These are phyloP conservation scores for Corydoras maculifer DNA, from an alignment of 2,113 vertebrate species.

Conservation along the genomic window DNA sequence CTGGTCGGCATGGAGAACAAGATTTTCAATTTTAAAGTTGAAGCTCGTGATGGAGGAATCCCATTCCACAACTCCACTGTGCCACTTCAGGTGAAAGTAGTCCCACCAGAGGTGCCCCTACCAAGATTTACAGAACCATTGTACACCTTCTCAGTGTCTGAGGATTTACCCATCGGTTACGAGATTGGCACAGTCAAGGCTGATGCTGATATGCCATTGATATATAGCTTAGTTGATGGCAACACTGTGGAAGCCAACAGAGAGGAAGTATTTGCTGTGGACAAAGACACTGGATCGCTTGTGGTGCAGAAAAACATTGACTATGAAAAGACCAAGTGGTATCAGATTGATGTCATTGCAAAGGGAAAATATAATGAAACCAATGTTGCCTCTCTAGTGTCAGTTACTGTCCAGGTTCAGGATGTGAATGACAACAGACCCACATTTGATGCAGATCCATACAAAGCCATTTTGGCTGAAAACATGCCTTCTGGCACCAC, in stretches of 20 bases:
- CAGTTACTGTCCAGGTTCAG: constrained; percentile 87
- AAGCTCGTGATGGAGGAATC: constrained; percentile 84
- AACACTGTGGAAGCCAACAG: constrained; percentile 90
- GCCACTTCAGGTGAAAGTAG: constrained; percentile 81
- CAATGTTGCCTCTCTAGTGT: constrained; percentile 81
- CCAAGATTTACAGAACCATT: constrained; percentile 92
- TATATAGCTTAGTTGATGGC: constrained; percentile 92
- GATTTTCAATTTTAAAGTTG: constrained; percentile 85
- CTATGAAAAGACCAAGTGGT: constrained; percentile 90
- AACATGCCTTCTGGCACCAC: constrained; percentile 90
- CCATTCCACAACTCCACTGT: constrained; percentile 85
- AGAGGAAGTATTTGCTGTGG: constrained; percentile 80
- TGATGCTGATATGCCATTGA: constrained; percentile 78
- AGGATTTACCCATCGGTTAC: constrained; percentile 82
- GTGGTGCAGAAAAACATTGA: constrained; percentile 83
- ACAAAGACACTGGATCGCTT: constrained; percentile 77
- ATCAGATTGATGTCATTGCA: constrained; percentile 89
- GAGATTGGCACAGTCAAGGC: constrained; percentile 87
- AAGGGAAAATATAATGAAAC: constrained; percentile 81
- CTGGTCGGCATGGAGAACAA: constrained; percentile 84
- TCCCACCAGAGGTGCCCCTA: constrained; percentile 80
- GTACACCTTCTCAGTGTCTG: constrained; percentile 85
- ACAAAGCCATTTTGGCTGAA: constrained; percentile 85
- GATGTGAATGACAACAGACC: constrained; percentile 95
- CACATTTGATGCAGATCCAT: constrained; percentile 87